Evolutionary conservation across 2,797 vertebrate genomes (phyloP), one percentile per base, ranked within the genome.

Genomic region (Clarias platycephalus): DNA sequence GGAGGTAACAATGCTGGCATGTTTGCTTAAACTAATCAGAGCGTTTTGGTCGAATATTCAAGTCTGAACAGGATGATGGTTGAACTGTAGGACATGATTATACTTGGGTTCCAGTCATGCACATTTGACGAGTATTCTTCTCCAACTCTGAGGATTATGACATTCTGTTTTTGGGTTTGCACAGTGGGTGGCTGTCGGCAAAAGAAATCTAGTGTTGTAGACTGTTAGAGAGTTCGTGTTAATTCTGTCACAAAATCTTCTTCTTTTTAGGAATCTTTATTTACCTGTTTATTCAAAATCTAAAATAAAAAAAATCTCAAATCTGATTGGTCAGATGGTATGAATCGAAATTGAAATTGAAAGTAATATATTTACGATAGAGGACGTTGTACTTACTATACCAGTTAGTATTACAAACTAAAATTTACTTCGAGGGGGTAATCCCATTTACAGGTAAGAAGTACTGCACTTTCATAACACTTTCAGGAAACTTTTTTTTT

Each of bases 71-170:
- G 74, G 67, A 72, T 64, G 8, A 49, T 63, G 49, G 26, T 34
- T 58, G 74, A n/a, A 64, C 15, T 7, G 26, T 1, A 64, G 80
- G n/a, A 78, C 22, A 28, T 86, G 57, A 40, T 57, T 79, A 72
- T 55, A 79, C 75, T 53, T 70, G 40, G 40, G 81, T 77, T 86
- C 60, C 68, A 82, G 74, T 58, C 58, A 70, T 76, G 72, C 70
- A 68, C 13, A 22, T 78, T 49, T 74, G 13, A 60, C n/a, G 20
- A 6, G 80, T 7, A 40, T 82, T 40, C 18, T 75, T 75, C n/a
- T 64, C n/a, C 58, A 24, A 49, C 0, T 49, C 5, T 1, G 31
- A 66, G 37, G 24, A 40, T 71, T 76, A 7, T 74, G 22, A 37
- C 20, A n/a, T 63, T 66, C 60, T 75, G 44, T 49, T 85, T 55